Evolutionary conservation across 2,888 invertebrate genomes (phyloP), one percentile per base, ranked within the genome.

Genomic region (Euzophera pinguis): DNA sequence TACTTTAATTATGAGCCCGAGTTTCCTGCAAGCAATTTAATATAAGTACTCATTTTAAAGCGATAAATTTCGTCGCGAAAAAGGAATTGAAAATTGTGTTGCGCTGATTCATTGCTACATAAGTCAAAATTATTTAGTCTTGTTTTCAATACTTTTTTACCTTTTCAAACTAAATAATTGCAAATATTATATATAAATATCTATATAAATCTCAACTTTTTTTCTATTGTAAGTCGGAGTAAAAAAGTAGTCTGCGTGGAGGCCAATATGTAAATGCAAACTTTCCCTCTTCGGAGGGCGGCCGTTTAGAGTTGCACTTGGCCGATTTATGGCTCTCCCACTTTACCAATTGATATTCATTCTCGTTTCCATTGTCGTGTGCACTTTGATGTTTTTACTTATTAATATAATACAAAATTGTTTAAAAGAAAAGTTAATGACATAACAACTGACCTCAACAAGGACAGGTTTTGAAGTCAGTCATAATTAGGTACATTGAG

Each of bases 181-280:
- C n/a, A n/a, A n/a, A n/a, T n/a, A n/a, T n/a, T n/a, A n/a, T n/a
- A n/a, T n/a, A n/a, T n/a, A n/a, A n/a, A n/a, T n/a, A n/a, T n/a
- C n/a, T n/a, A n/a, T n/a, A n/a, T 7, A 29, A 29, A 29, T 7
- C 29, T 29, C 29, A 29, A 29, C 4, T 29, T 4, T 29, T 32
- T 32, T 32, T 32, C 41, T 39, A 32, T 41, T 14, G 38, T 32
- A 50, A 22, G 39, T 32, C n/a, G 27, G 14, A 39, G 49, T 29
- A 32, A 13, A 12, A 35, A 51, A 47, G 48, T 47, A 47, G 45
- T 32, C 14, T 13, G 45, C 29, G 65, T 58, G 53, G 64, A 67
- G 74, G 75, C 72, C 77, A 73, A 78, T 80, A 86, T 87, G 87
- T 80, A 81, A 87, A 87, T 86, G 78, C 71, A 70, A 74, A 86